Conservation (phyloP, 64 coral and sea anemone species). For the Platygyra sinensis region DNA sequence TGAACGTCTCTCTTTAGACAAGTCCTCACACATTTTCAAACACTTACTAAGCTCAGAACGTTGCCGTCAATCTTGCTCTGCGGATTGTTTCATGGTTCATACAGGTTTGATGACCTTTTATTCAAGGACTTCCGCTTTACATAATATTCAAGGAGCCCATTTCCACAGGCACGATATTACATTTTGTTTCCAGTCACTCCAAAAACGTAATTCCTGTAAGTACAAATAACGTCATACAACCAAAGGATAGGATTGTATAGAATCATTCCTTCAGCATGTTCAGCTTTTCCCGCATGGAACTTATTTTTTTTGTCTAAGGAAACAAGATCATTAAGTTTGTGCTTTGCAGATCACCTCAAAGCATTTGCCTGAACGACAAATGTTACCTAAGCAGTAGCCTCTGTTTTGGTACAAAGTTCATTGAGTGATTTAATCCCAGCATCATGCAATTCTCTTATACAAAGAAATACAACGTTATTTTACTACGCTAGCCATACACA, state of each 20-base stretch:
- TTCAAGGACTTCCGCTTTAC: too few relatives aligned
- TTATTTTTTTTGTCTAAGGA: conserved; percentile 44
- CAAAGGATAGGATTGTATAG: conserved; percentile 37
- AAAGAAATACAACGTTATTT: too few relatives aligned
- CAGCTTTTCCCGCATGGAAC: conserved; percentile 30
- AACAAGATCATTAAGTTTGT: conserved; percentile 49
- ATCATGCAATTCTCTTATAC: conserved; percentile 23
- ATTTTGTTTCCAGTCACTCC: conserved; percentile 23
- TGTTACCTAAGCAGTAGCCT: conserved; percentile 1
- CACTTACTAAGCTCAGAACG: too few relatives aligned
- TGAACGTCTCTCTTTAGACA: too few relatives aligned
- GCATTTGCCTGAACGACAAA: conserved; percentile 48
- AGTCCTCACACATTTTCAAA: too few relatives aligned
- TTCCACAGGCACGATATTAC: conserved; percentile 5
- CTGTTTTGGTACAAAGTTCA: conserved; percentile 14
- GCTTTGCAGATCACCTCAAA: conserved; percentile 37
- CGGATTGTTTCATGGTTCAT: too few relatives aligned
- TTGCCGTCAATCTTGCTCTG: too few relatives aligned
- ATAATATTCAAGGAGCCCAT: too few relatives aligned
- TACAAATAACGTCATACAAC: conserved; percentile 3
- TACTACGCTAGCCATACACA: too few relatives aligned
- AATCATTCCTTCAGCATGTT: conserved; percentile 63
- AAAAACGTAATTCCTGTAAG: conserved; percentile 15
- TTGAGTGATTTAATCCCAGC: neutral
- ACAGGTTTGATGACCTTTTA: too few relatives aligned